Conservation (phyloP, 2,113 vertebrate genomes). For the Balaeniceps rex region DNA sequence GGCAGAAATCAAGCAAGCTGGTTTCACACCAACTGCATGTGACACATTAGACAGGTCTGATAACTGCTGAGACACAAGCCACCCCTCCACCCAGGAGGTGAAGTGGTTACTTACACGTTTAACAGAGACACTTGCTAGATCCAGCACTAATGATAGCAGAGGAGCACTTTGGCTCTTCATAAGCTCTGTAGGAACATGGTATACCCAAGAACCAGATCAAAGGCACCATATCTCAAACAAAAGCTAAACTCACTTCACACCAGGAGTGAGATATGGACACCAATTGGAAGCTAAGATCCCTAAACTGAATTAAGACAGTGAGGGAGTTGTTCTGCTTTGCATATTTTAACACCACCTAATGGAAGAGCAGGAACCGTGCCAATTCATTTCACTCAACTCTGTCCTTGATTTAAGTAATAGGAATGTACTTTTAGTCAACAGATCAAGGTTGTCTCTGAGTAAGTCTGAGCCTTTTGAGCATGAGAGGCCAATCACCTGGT, state of each 20-base stretch:
- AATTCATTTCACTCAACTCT: neutral
- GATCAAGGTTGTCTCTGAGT: neutral
- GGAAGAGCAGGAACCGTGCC: slow-evolving; percentile 55
- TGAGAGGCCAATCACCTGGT: neutral
- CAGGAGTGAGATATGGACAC: neutral
- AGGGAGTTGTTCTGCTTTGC: slow-evolving; percentile 18
- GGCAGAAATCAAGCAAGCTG: neutral
- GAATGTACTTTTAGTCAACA: slow-evolving; percentile 1
- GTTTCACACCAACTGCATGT: neutral
- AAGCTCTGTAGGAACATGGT: neutral
- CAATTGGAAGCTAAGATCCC: slow-evolving; percentile 11
- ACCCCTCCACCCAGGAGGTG: neutral
- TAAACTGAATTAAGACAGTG: neutral
- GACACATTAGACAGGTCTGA: neutral
- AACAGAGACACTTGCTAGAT: neutral
- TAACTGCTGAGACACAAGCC: neutral
- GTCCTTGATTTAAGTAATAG: slow-evolving; percentile 11
- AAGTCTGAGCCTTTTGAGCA: neutral
- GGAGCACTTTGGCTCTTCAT: neutral
- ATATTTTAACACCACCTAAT: slow-evolving; percentile 57
- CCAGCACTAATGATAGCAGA: neutral
- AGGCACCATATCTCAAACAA: neutral
- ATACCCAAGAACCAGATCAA: neutral
- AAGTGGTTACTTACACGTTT: neutral
- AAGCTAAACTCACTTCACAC: neutral